Evolutionary conservation across 2,888 invertebrate genomes (phyloP).

Genomic region (Chelonus formosanus): DNA sequence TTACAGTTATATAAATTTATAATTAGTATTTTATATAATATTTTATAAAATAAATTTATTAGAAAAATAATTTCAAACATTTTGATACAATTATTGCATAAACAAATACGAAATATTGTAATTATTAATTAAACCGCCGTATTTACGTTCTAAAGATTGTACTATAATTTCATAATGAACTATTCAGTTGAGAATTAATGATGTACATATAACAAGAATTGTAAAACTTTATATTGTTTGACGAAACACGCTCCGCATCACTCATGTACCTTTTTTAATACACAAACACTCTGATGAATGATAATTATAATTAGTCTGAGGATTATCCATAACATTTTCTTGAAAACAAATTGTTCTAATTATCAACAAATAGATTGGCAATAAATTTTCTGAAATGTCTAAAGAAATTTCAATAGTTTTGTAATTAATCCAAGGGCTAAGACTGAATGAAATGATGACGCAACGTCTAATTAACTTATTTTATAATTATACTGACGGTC

Average conservation of each 20-base stretch:
- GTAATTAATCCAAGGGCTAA: constrained; percentile 55
- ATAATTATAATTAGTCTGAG: constrained; percentile 52
- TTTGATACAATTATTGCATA: too few species aligned
- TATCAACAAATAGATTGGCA: constrained; percentile 3
- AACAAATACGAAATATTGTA: too few species aligned
- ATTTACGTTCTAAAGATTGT: too few species aligned
- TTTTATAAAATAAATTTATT: too few species aligned
- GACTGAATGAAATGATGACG: constrained; percentile 52
- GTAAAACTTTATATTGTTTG: constrained; percentile 11
- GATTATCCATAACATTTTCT: constrained; percentile 45
- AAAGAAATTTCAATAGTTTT: constrained; percentile 11
- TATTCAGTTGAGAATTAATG: background rate
- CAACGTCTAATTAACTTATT: constrained; percentile 55
- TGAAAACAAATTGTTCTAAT: background rate
- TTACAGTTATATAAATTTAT: too few species aligned
- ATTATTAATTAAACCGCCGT: too few species aligned
- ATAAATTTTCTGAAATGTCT: constrained; percentile 8
- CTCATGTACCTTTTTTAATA: constrained; percentile 43
- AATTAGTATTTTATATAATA: too few species aligned
- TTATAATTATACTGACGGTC: constrained; percentile 52
- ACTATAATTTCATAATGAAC: background rate
- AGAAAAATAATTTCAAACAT: too few species aligned
- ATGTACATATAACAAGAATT: background rate
- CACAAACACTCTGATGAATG: constrained; percentile 26
- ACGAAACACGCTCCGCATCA: constrained; percentile 38